Base-by-base conservation (phyloP, 2,888 invertebrate genomes). In the Abrostola tripartita region DNA sequence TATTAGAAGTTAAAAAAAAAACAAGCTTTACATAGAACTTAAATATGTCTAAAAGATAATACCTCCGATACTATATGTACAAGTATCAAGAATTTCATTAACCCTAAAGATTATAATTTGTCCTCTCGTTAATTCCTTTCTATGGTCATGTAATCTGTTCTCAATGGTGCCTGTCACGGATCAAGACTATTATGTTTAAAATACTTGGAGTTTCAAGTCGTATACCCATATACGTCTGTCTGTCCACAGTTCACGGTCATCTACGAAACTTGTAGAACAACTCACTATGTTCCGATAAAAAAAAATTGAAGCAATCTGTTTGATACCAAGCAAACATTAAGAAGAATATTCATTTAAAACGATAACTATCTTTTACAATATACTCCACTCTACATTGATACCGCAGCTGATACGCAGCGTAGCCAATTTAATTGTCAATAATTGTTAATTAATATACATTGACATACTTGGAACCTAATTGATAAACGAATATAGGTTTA, bases 121-220 rank as follows among this genome's bases (percentile, higher is more conserved):
- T 49, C 60, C 42, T 12, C 11, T 11, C 47, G 50, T 56, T 65
- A 44, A 71, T 53, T 47, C 56, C 51, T 57, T 57, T 57, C 59
- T 57, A 71, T 49, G 56, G 52, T 40, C 54, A 52, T 47, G 60
- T 71, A 72, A 76, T 72, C 52, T 61, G 61, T 61, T 66, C 67
- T 47, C 52, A 66, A 76, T 76, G 60, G 60, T 52, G 24, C 9
- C 24, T 40, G 57, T 55, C 58, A 7, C 44, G 72, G 51, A 37
- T 47, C 37, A 12, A 50, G 56, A 65, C 47, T 56, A 76, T 72
- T 61, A 67, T 12, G 76, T 47, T 57, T 35, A 57, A 66, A 76
- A 56, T 72, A 73, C 76, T 70, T 14, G 69, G 69, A 79, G 76
- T 69, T 71, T 68, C 36, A 70, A 67, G 62, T 65, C 37, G 62